phyloP scores from a whole-genome alignment of 2,113 vertebrate species.

The Antennarius striatus region DNA sequence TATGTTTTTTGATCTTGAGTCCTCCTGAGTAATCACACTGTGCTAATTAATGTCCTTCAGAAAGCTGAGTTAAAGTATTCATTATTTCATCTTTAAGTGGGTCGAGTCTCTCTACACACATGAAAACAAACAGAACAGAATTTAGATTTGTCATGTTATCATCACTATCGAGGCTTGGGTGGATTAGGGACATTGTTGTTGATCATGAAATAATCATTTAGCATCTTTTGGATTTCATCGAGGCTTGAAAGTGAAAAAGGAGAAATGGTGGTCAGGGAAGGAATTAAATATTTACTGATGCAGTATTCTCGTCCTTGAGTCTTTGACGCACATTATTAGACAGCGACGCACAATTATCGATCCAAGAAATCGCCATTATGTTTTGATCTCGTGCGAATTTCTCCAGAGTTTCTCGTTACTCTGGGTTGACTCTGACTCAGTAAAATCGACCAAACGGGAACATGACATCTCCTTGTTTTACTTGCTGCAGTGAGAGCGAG shows the following conservation, averaged over 20 bases:
- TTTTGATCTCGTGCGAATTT: no score
- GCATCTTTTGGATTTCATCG: neutral
- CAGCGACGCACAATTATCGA: no score
- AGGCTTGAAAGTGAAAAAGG: neutral
- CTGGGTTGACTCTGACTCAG: no score
- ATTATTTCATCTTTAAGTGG: neutral
- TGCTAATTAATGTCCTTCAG: slow-evolving; percentile 9
- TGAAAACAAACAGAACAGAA: neutral
- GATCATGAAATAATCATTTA: neutral
- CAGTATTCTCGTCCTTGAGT: no score
- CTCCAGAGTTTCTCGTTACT: no score
- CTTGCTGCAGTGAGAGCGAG: no score
- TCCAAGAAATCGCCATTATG: no score
- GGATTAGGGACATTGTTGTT: neutral
- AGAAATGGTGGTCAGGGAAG: neutral
- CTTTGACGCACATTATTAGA: no score
- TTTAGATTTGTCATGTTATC: no score
- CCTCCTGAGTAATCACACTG: neutral
- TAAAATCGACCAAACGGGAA: no score
- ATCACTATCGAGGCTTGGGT: no score
- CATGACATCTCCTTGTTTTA: no score
- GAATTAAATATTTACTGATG: slow-evolving; percentile 23
- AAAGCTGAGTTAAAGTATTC: neutral
- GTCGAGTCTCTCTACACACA: neutral
- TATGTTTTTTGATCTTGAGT: neutral